Evolutionary conservation across 2,113 vertebrate species (phyloP).

Genomic region (Circaetus gallicus): DNA sequence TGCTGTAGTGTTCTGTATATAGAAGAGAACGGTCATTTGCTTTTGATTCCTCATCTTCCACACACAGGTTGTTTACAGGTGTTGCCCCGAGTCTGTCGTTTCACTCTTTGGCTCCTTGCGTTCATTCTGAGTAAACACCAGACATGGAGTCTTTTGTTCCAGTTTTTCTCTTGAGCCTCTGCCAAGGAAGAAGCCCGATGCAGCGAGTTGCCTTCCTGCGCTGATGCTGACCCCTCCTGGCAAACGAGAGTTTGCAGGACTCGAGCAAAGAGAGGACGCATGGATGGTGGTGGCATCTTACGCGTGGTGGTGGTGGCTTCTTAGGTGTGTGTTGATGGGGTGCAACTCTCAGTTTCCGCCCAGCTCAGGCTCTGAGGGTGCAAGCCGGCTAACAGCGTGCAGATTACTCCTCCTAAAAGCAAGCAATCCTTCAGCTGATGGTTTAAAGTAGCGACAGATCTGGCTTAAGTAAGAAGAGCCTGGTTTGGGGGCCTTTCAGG

Average conservation of each 20-base stretch:
- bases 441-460: not conserved
- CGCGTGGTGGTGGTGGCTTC: accelerated
- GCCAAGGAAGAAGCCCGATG: not conserved
- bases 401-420: not conserved
- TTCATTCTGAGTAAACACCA: not conserved
- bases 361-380: not conserved
- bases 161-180: not conserved
- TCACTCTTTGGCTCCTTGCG: not conserved
- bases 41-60: conserved; percentile 1
- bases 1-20: not conserved
- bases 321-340: accelerated
- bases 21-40: not conserved
- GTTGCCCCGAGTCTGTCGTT: not conserved
- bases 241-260: not conserved
- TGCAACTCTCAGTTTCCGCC: not conserved
- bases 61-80: conserved; percentile 51
- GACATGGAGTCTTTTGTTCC: not conserved
- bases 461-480: not conserved
- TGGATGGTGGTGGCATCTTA: not conserved
- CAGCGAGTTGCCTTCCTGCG: accelerated
- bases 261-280: accelerated
- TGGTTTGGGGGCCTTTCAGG: not conserved
- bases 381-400: not conserved
- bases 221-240: conserved; percentile 1
- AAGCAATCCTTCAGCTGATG: not conserved